Conservation (phyloP, 2,113 vertebrate genomes). For the Eublepharis macularius region DNA sequence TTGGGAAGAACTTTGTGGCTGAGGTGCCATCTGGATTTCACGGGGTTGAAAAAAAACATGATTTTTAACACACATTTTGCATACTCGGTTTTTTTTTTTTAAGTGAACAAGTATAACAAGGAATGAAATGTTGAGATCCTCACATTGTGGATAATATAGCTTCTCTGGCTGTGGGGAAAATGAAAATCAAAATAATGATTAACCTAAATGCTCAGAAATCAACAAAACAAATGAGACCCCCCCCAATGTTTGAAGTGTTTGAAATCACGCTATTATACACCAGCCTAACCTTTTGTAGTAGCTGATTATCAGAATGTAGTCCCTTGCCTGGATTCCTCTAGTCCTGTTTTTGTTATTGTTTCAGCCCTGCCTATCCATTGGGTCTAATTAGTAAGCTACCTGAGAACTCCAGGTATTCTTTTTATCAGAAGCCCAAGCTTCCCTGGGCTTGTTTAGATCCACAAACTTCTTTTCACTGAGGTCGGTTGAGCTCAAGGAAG, state of each 20-base stretch:
- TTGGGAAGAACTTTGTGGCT: not conserved
- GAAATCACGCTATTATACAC: not conserved
- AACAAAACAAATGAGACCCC: not conserved
- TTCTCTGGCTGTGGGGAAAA: not conserved
- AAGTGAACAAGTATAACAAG: not conserved
- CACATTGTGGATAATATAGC: not conserved
- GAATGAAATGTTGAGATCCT: not conserved
- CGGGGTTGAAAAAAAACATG: not conserved
- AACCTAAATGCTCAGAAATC: not conserved
- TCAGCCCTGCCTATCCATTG: not conserved
- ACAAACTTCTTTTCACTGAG: not conserved
- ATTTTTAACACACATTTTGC: not conserved
- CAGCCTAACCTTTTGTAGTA: not conserved
- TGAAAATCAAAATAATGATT: not conserved
- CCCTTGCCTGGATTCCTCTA: not conserved
- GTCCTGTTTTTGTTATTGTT: not conserved
- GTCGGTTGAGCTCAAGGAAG: not conserved
- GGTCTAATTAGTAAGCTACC: not conserved
- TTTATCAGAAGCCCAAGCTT: not conserved
- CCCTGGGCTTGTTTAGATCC: not conserved
- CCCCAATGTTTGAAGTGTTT: not conserved
- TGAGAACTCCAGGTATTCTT: not conserved
- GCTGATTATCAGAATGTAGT: not conserved
- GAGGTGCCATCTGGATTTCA: not conserved
- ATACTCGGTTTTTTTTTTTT: not conserved